phyloP scores from a whole-genome alignment of 2,888 invertebrate genomes.

The Drosophila aldrichi region DNA sequence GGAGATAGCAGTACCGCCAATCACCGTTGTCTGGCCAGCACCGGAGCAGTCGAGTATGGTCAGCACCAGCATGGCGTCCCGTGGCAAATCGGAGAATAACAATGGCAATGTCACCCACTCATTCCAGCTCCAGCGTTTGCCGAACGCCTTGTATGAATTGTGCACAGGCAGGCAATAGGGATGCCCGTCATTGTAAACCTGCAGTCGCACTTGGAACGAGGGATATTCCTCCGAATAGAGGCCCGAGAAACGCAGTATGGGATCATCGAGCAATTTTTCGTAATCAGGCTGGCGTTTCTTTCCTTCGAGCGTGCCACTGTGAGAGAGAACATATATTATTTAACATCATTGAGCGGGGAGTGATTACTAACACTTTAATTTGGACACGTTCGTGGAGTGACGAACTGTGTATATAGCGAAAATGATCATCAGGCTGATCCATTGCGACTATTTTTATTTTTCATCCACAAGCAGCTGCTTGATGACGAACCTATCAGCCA shows the following conservation, averaged over 20 bases:
- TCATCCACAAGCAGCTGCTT: slow-evolving; percentile 39
- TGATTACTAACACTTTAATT: slow-evolving; percentile 93
- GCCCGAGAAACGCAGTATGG: slow-evolving; percentile 96
- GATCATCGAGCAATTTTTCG: slow-evolving; percentile 94
- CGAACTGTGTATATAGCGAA: slow-evolving; percentile 95
- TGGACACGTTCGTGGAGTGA: slow-evolving; percentile 94
- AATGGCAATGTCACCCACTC: slow-evolving; percentile 97
- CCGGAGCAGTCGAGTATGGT: slow-evolving; percentile 97
- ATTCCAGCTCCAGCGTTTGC: slow-evolving; percentile 98
- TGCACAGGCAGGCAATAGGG: slow-evolving; percentile 94
- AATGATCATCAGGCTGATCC: slow-evolving; percentile 89
- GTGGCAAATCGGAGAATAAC: slow-evolving; percentile 95
- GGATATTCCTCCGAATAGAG: slow-evolving; percentile 93
- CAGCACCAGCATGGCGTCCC: slow-evolving; percentile 93
- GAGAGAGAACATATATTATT: slow-evolving; percentile 13
- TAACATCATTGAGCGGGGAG: background rate
- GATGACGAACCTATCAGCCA: slow-evolving; percentile 21
- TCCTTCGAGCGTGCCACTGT: slow-evolving; percentile 96
- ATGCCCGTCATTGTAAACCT: slow-evolving; percentile 92
- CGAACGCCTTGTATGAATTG: slow-evolving; percentile 96
- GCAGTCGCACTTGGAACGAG: slow-evolving; percentile 94
- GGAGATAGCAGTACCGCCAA: slow-evolving; percentile 97
- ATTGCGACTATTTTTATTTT: slow-evolving; percentile 52
- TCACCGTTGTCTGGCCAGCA: slow-evolving; percentile 92
- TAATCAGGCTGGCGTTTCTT: slow-evolving; percentile 94